Evolutionary conservation across 92 coral and sea anemone species (phyloP).

Genomic region (Zoanthus gigantus): DNA sequence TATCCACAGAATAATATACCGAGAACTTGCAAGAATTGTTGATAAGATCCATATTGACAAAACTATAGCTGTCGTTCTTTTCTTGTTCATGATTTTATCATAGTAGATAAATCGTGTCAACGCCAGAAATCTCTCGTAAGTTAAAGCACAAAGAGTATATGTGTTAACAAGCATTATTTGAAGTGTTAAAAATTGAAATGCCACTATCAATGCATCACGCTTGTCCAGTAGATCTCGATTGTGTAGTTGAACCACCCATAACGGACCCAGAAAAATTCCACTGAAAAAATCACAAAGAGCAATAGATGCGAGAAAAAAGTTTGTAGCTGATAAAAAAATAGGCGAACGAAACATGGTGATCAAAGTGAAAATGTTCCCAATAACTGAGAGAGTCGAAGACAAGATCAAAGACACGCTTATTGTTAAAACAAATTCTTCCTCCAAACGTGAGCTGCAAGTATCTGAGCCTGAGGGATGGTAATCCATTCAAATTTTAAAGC

Average conservation of each 20-base stretch:
- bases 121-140: conserved; percentile 28
- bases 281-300: conserved; percentile 29
- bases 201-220: background rate
- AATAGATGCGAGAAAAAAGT: conserved; percentile 22
- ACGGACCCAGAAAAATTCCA: conserved; percentile 34
- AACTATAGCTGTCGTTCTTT: background rate
- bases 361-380: conserved; percentile 2
- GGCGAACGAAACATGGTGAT: conserved; percentile 15
- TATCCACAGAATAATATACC: background rate
- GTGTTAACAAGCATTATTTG: conserved; percentile 16
- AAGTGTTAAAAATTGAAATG: background rate
- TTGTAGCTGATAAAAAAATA: conserved; percentile 3
- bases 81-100: conserved; percentile 26
- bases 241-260: background rate
- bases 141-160: conserved; percentile 22
- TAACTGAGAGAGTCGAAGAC: background rate
- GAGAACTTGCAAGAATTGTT: conserved; percentile 38
- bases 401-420: background rate
- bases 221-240: conserved; percentile 1
- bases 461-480: background rate
- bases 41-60: conserved; percentile 31
- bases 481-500: background rate
- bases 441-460: conserved; percentile 9
- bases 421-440: background rate
- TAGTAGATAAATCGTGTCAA: background rate